Conservation (phyloP, 2,797 vertebrate genomes). For the Bradypodion pumilum region DNA sequence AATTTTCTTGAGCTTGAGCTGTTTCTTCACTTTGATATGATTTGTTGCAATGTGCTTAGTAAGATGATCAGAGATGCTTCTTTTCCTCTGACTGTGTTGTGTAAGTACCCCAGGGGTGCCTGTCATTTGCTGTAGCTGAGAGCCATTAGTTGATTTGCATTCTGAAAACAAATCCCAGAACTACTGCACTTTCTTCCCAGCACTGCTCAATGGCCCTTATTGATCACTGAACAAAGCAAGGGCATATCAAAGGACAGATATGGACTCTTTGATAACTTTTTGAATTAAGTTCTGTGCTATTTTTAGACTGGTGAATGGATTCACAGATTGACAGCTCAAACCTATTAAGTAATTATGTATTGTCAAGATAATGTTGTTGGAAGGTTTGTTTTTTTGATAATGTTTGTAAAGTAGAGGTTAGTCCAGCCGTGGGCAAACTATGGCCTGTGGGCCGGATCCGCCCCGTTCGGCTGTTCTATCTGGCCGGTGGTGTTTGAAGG, state of each 20-base stretch:
- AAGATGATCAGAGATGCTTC: slow-evolving; percentile 40
- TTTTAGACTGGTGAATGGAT: slow-evolving; percentile 45
- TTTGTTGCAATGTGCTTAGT: slow-evolving; percentile 48
- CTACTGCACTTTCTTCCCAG: slow-evolving; percentile 41
- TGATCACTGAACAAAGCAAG: slow-evolving; percentile 55
- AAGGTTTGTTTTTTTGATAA: no score
- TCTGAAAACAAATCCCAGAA: slow-evolving; percentile 45
- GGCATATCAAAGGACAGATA: slow-evolving; percentile 51
- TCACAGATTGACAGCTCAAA: neutral
- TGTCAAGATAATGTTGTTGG: no score
- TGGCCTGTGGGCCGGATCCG: no score
- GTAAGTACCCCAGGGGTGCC: slow-evolving; percentile 39
- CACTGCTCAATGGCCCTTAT: slow-evolving; percentile 46
- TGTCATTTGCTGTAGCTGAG: slow-evolving; percentile 52
- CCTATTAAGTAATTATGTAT: no score
- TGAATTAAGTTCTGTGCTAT: neutral
- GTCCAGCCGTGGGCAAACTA: no score
- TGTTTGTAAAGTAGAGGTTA: no score
- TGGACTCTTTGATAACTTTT: neutral
- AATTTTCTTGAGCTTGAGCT: slow-evolving; percentile 50
- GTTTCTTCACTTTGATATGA: slow-evolving; percentile 44
- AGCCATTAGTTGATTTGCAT: slow-evolving; percentile 53
- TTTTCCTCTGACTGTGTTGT: slow-evolving; percentile 35
- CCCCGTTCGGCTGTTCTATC: no score
- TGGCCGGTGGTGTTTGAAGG: no score